These are phyloP conservation scores for Bubo scandiacus DNA, from an alignment of 2,113 vertebrate genomes.

Conservation along the genomic window DNA sequence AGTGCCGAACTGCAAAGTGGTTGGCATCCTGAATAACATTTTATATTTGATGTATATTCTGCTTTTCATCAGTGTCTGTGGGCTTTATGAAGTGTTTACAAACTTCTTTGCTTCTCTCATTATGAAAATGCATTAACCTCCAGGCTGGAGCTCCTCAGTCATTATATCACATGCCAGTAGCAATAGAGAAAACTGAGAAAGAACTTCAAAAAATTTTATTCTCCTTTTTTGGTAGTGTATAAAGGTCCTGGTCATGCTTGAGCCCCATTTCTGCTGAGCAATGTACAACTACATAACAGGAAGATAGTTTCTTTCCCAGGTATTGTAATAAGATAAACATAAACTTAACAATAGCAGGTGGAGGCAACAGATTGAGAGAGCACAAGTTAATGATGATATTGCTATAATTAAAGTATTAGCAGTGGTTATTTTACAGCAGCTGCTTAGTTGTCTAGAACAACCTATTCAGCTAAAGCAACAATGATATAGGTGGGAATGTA, in stretches of 20 bases:
- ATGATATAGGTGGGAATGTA: background rate
- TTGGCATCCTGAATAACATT: background rate
- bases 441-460: constrained; percentile 17
- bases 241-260: background rate
- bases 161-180: background rate
- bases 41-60: background rate
- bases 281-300: background rate
- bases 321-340: background rate
- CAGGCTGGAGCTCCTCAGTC: background rate
- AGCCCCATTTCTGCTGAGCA: background rate
- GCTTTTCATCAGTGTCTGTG: constrained; percentile 1
- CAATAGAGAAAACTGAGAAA: background rate
- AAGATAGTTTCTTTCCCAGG: background rate
- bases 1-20: background rate
- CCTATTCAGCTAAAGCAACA: background rate
- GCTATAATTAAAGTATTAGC: constrained; percentile 31
- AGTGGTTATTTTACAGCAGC: constrained; percentile 18
- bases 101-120: background rate
- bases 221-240: background rate
- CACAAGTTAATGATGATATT: constrained; percentile 30
- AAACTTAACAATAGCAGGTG: constrained; percentile 25
- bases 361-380: constrained; percentile 40
- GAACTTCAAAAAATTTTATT: background rate
- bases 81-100: constrained; percentile 15
- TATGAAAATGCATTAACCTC: background rate